Conservation (phyloP, 2,113 vertebrate species). For the Neoarius graeffei region DNA sequence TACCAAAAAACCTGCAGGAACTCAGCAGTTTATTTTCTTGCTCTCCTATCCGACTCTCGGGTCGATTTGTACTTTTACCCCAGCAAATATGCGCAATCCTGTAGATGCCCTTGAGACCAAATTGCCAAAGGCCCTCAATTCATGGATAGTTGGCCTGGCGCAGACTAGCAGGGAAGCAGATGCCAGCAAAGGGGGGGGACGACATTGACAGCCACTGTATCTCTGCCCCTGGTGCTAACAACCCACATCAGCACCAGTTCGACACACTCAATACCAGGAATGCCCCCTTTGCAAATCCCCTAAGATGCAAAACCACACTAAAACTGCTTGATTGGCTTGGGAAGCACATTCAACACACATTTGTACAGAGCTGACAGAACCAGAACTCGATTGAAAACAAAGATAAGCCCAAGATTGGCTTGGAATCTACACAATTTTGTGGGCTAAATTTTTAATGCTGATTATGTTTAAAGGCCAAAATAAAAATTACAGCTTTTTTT, state of each 20-base stretch:
- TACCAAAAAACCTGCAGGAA: constrained; percentile 18
- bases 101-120: constrained; percentile 45
- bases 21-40: neutral
- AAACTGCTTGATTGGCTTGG: neutral
- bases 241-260: constrained; percentile 45
- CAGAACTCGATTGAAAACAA: constrained; percentile 19
- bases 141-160: constrained; percentile 39
- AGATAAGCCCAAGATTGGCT: neutral
- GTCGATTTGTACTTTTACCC: constrained; percentile 23
- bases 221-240: constrained; percentile 49
- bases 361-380: neutral
- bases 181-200: constrained; percentile 20
- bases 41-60: neutral
- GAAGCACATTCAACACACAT: constrained; percentile 10
- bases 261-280: constrained; percentile 44
- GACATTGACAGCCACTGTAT: constrained; percentile 51
- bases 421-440: neutral
- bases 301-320: constrained; percentile 26
- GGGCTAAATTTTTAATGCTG: neutral
- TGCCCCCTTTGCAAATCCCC: neutral
- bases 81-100: constrained; percentile 27
- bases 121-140: constrained; percentile 42
- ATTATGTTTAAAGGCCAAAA: neutral
- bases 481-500: neutral
- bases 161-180: constrained; percentile 5